phyloP scores from a whole-genome alignment of 2,797 vertebrate genomes.

The Gadopsis marmoratus region DNA sequence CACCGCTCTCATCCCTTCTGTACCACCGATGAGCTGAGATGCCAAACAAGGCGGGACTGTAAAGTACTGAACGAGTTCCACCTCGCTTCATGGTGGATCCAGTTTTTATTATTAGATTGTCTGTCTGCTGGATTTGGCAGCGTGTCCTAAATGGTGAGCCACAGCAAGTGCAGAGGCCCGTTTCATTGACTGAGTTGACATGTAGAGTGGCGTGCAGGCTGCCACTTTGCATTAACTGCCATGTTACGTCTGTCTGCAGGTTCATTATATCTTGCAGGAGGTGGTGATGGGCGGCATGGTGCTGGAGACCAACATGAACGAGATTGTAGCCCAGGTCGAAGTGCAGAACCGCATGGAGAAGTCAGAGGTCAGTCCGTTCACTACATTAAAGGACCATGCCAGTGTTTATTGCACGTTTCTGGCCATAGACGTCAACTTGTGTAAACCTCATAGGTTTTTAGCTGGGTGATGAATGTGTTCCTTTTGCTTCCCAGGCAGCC shows the following conservation, averaged over 20 bases:
- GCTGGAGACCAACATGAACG: constrained; percentile 97
- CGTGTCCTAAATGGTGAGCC: neutral
- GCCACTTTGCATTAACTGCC: neutral
- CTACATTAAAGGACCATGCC: neutral
- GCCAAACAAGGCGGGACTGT: neutral
- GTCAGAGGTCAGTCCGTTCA: constrained; percentile 87
- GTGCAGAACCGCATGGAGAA: constrained; percentile 95
- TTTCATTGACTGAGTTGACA: neutral
- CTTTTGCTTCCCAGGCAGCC: neutral
- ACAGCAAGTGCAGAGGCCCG: neutral
- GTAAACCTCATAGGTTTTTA: neutral
- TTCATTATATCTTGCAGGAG: constrained; percentile 95
- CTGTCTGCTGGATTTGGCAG: neutral
- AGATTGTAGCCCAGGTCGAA: constrained; percentile 93
- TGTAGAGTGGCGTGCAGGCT: neutral
- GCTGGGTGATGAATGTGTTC: neutral
- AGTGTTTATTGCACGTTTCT: neutral
- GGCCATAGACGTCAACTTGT: neutral
- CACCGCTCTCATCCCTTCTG: neutral
- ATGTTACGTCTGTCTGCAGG: constrained; percentile 76
- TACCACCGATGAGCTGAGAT: neutral
- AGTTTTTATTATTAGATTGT: neutral
- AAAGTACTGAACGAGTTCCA: neutral
- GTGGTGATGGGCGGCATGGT: constrained; percentile 98
- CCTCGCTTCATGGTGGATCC: constrained; percentile 15